Evolutionary conservation across 1,140 invertebrate species (phyloP).

Genomic region (Drosophila willistoni): DNA sequence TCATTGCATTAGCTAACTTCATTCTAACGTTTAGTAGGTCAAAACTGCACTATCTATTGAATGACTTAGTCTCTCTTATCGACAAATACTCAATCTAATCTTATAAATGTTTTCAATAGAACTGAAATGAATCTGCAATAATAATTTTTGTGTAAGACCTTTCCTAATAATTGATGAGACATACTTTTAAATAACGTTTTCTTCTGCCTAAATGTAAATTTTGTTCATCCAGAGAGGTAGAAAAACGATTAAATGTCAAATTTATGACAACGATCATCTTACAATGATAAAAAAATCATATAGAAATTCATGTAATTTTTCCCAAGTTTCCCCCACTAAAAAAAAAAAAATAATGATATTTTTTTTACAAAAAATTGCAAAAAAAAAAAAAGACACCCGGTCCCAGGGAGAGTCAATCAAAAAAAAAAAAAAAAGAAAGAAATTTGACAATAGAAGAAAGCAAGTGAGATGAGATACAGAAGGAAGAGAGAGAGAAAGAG

Average conservation of each 20-base stretch:
- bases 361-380: constrained; percentile 40
- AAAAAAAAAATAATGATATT: constrained; percentile 33
- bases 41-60: background rate
- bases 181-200: background rate
- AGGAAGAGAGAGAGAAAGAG: constrained; percentile 63
- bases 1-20: background rate
- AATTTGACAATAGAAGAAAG: constrained; percentile 57
- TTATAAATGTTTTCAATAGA: background rate
- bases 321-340: background rate
- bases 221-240: background rate
- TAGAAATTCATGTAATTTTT: constrained; percentile 31
- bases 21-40: background rate
- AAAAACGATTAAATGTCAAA: constrained; percentile 75
- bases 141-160: background rate
- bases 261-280: constrained; percentile 77
- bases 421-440: constrained; percentile 27
- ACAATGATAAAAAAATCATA: constrained; percentile 44
- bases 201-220: constrained; percentile 29
- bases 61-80: constrained; percentile 1
- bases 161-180: constrained; percentile 18
- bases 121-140: background rate
- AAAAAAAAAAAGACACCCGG: constrained; percentile 70
- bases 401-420: constrained; percentile 68
- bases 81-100: background rate
- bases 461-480: constrained; percentile 49